phyloP scores from a whole-genome alignment of 2,888 invertebrate species.

The Drosophila bunnanda region DNA sequence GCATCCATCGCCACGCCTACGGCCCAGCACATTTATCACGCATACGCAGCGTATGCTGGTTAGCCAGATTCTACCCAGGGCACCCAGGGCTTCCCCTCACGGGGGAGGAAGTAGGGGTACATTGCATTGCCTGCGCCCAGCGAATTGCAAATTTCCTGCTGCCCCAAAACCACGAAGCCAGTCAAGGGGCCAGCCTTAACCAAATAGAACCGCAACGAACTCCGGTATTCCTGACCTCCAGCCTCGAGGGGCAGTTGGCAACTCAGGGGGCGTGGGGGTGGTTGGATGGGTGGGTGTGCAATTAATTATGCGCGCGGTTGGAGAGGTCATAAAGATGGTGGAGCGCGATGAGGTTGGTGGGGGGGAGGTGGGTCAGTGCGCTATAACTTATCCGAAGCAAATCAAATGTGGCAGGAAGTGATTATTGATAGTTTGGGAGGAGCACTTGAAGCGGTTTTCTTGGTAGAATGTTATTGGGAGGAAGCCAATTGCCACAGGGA shows the following conservation, averaged over 20 bases:
- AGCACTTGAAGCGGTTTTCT: slow-evolving; percentile 1
- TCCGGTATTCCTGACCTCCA: slow-evolving; percentile 33
- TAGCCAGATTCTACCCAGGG: slow-evolving; percentile 21
- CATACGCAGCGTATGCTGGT: slow-evolving; percentile 72
- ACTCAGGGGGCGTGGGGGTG: background rate
- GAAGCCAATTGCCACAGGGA: background rate
- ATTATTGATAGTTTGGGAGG: slow-evolving; percentile 25
- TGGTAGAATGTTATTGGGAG: background rate
- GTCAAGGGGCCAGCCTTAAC: slow-evolving; percentile 45
- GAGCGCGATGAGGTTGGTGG: slow-evolving; percentile 11
- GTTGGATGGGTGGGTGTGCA: slow-evolving; percentile 28
- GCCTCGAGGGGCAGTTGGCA: slow-evolving; percentile 13
- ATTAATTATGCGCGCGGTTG: slow-evolving; percentile 42
- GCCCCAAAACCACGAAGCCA: slow-evolving; percentile 41
- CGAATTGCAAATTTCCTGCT: slow-evolving; percentile 76
- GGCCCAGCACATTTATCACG: slow-evolving; percentile 70
- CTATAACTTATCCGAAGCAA: slow-evolving; percentile 27
- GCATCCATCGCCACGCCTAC: slow-evolving; percentile 48
- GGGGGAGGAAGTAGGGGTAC: too few relatives aligned
- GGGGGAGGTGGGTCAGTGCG: background rate
- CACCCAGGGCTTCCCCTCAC: background rate
- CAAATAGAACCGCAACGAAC: slow-evolving; percentile 41
- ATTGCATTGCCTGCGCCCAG: slow-evolving; percentile 47
- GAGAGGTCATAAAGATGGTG: slow-evolving; percentile 38
- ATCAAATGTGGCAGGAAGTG: slow-evolving; percentile 40